Percentiles rank a stretch among this genome's conserved stretches.
These are phyloP conservation scores for Cepaea hortensis DNA, from an alignment of 2,888 invertebrate genomes.

Conservation along the genomic window DNA sequence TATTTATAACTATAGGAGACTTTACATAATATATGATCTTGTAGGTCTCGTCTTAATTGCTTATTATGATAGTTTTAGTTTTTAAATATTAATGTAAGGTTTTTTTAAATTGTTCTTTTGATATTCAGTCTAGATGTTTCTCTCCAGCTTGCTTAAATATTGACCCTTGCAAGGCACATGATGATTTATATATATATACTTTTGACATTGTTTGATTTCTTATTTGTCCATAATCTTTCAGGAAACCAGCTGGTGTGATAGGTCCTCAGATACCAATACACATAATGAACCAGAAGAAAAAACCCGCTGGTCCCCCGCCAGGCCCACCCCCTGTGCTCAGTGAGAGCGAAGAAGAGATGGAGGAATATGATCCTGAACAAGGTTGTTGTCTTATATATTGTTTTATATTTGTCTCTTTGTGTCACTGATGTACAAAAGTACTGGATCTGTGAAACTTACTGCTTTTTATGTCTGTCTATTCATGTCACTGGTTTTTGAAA, in stretches of 20 bases:
- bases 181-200: not conserved
- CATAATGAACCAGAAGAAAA: slow-evolving; percentile 54
- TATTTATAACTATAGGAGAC: too few relatives aligned
- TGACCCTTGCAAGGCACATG: too few relatives aligned
- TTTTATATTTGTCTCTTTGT: not conserved
- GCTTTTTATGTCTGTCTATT: too few relatives aligned
- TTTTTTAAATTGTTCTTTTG: too few relatives aligned
- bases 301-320: slow-evolving; percentile 75
- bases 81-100: too few relatives aligned
- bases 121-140: too few relatives aligned
- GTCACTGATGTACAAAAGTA: not conserved
- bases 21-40: too few relatives aligned
- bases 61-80: too few relatives aligned
- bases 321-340: slow-evolving; percentile 75
- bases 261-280: slow-evolving; percentile 47
- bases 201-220: not conserved
- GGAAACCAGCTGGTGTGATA: slow-evolving; percentile 10
- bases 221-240: not conserved
- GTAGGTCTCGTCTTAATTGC: too few relatives aligned
- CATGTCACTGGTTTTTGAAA: too few relatives aligned
- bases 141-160: too few relatives aligned
- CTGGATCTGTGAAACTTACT: not conserved
- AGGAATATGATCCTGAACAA: slow-evolving; percentile 67
- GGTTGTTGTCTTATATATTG: slow-evolving; percentile 53
- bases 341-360: slow-evolving; percentile 74